Evolutionary conservation across 1,140 invertebrate species (phyloP).

Genomic region (Bombus superbus): DNA sequence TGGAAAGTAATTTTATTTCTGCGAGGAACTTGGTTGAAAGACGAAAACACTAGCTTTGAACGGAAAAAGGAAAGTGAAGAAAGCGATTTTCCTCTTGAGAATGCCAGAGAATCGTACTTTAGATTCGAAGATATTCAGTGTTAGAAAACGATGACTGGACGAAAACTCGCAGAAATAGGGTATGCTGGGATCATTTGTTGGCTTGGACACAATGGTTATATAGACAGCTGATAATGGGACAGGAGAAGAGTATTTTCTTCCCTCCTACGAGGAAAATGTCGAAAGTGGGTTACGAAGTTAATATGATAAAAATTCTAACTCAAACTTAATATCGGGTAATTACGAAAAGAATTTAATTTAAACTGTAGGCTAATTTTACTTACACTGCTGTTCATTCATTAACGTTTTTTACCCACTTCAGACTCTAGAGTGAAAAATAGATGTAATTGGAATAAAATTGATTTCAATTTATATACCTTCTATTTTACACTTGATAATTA

Average conservation of each 20-base stretch:
- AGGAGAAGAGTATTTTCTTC: background rate
- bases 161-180: background rate
- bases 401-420: too few relatives aligned
- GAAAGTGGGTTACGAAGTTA: background rate
- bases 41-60: background rate
- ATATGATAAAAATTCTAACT: background rate
- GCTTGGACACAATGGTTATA: constrained; percentile 2
- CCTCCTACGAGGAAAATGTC: background rate
- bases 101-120: background rate
- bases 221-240: constrained; percentile 1
- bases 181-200: background rate
- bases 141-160: constrained; percentile 17
- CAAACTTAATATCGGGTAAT: background rate
- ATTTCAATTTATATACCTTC: background rate
- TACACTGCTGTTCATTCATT: too few relatives aligned
- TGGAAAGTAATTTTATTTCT: background rate
- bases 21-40: background rate
- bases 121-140: background rate
- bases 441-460: background rate
- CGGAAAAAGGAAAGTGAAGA: background rate
- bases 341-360: background rate
- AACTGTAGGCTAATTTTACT: background rate
- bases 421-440: background rate
- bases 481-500: background rate
- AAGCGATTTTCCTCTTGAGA: too few relatives aligned